These are phyloP conservation scores for Ceyx margarethae DNA, from an alignment of 2,113 vertebrate species.

Conservation along the genomic window DNA sequence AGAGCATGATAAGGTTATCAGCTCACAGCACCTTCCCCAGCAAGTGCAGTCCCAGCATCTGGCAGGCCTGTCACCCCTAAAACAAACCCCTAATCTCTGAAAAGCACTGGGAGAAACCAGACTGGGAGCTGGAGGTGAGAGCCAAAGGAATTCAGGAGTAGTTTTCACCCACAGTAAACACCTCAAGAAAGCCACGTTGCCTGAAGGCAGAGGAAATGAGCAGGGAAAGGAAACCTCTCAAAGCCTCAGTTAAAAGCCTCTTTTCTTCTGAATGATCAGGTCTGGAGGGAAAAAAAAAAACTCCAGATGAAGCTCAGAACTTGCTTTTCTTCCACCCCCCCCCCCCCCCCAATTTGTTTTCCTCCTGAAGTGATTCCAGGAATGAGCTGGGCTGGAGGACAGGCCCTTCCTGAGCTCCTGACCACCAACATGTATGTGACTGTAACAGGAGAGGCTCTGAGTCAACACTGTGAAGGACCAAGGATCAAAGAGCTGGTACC, in stretches of 20 bases:
- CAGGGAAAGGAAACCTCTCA: background rate
- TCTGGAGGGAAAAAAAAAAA: background rate
- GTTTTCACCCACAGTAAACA: background rate
- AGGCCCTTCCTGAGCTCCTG: background rate
- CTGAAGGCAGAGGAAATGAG: background rate
- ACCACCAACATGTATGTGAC: fast-evolving
- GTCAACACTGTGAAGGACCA: fast-evolving
- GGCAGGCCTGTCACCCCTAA: background rate
- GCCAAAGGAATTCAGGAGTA: fast-evolving
- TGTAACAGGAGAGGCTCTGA: fast-evolving
- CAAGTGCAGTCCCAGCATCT: background rate
- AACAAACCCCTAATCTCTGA: background rate
- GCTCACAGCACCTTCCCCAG: background rate
- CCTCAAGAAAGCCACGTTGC: background rate
- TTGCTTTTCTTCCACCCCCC: background rate
- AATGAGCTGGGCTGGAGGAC: fast-evolving
- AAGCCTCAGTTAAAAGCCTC: background rate
- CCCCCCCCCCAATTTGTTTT: fast-evolving
- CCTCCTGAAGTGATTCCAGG: background rate
- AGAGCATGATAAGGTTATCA: background rate
- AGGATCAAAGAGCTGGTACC: fast-evolving
- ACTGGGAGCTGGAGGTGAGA: background rate
- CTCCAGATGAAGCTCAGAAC: background rate
- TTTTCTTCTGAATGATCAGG: background rate
- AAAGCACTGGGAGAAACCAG: background rate